A percentile compares a stretch with the other conserved stretches of the same genome.
Evolutionary conservation across 2,113 vertebrate genomes (phyloP).

Genomic region (Nibea albiflora): DNA sequence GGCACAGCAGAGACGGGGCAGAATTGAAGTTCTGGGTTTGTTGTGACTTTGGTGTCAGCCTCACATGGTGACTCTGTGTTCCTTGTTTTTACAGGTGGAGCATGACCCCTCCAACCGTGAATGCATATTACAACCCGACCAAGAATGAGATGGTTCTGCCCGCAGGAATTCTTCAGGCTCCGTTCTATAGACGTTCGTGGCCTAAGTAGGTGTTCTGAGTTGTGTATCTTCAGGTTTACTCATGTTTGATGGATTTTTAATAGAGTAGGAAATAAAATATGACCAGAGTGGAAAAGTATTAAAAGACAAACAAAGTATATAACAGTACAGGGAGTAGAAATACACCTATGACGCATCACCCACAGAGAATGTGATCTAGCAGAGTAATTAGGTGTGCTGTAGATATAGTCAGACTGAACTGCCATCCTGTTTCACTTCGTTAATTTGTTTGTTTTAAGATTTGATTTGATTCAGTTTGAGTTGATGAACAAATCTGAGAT

Average conservation of each 20-base stretch:
- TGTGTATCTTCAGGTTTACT: not conserved
- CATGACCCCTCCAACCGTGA: constrained; percentile 97
- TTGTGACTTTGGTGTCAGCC: constrained; percentile 7
- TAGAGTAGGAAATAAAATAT: not conserved
- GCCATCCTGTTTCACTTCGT: not conserved
- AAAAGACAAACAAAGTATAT: too few species aligned
- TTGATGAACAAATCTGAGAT: not conserved
- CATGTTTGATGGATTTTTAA: not conserved
- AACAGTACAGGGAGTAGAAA: too few species aligned
- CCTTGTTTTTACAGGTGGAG: constrained; percentile 90
- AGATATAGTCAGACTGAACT: not conserved
- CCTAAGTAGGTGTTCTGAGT: constrained; percentile 87
- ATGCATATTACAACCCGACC: constrained; percentile 97
- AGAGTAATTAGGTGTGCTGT: not conserved
- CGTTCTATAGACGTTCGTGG: constrained; percentile 91
- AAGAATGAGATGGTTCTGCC: constrained; percentile 99
- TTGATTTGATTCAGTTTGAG: not conserved
- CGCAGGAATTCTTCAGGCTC: constrained; percentile 94
- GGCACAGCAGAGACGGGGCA: not conserved
- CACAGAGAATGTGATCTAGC: not conserved
- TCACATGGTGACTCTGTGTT: constrained; percentile 8
- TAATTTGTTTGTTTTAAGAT: not conserved
- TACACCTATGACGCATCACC: too few species aligned
- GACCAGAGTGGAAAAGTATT: not conserved
- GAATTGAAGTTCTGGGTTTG: constrained; percentile 7